Conservation (phyloP, 2,888 invertebrate genomes). For the Clistopyga incitator region DNA sequence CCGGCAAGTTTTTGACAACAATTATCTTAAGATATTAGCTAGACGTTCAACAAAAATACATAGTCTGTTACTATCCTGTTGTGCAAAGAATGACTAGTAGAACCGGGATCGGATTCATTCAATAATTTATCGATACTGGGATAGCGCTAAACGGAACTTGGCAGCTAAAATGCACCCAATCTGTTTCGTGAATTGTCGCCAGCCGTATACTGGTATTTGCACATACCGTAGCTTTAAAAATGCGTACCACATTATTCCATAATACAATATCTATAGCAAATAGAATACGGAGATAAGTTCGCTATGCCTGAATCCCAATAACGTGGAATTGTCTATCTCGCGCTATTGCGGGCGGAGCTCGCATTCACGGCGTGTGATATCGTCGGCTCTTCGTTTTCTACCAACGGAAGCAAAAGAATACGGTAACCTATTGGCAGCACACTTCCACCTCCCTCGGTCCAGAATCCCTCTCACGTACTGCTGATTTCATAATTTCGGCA, state of each 20-base stretch:
- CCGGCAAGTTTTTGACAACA: neutral
- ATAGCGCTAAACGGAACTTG: neutral
- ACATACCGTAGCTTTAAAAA: neutral
- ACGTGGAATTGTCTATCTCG: slow-evolving; percentile 14
- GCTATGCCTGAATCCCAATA: neutral
- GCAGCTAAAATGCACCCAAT: slow-evolving; percentile 6
- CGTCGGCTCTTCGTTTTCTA: slow-evolving; percentile 39
- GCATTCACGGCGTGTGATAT: slow-evolving; percentile 50
- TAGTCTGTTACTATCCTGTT: neutral
- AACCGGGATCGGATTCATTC: neutral
- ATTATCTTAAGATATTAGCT: neutral
- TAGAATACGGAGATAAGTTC: neutral
- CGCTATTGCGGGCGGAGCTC: slow-evolving; percentile 3
- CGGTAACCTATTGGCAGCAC: slow-evolving; percentile 28
- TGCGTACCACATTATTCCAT: neutral
- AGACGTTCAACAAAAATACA: neutral
- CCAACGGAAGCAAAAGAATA: slow-evolving; percentile 35
- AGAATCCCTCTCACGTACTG: slow-evolving; percentile 79
- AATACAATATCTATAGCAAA: neutral
- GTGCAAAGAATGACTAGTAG: neutral
- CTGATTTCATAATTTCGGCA: slow-evolving; percentile 83
- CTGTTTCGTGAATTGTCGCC: too few species aligned
- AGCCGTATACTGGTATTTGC: neutral
- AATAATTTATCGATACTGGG: neutral
- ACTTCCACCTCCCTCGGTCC: slow-evolving; percentile 53